Evolutionary conservation across 2,113 vertebrate genomes (phyloP).

Genomic region (Ranitomeya imitator): DNA sequence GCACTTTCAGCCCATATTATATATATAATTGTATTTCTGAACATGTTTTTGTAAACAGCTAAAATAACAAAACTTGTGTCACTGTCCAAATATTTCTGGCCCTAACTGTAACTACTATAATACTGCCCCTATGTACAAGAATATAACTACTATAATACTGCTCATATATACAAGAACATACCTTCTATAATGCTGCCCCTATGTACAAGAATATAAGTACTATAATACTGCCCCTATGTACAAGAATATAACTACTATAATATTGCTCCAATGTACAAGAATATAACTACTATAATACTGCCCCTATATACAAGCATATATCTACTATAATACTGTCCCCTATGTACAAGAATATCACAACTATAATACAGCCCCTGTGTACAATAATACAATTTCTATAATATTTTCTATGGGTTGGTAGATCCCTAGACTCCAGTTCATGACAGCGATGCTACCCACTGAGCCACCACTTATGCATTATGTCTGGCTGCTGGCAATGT

Average conservation of each 20-base stretch:
- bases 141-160: not conserved
- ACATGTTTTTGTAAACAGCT: too few species aligned
- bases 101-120: not conserved
- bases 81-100: too few species aligned
- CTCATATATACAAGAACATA: not conserved
- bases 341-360: not conserved
- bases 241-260: not conserved
- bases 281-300: constrained; percentile 1
- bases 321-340: not conserved
- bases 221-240: not conserved
- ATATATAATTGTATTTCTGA: too few species aligned
- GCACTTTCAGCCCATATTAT: too few species aligned
- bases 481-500: not conserved
- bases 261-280: not conserved
- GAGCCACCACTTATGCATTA: too few species aligned
- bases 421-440: too few species aligned
- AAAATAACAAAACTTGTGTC: too few species aligned
- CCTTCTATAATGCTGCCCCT: too few species aligned
- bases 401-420: not conserved
- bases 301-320: not conserved
- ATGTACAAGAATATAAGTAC: too few species aligned
- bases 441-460: too few species aligned
- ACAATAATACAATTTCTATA: not conserved
- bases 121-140: not conserved
- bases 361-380: not conserved